Conservation (phyloP, 2,888 invertebrate species). For the Parochlus steinenii region DNA sequence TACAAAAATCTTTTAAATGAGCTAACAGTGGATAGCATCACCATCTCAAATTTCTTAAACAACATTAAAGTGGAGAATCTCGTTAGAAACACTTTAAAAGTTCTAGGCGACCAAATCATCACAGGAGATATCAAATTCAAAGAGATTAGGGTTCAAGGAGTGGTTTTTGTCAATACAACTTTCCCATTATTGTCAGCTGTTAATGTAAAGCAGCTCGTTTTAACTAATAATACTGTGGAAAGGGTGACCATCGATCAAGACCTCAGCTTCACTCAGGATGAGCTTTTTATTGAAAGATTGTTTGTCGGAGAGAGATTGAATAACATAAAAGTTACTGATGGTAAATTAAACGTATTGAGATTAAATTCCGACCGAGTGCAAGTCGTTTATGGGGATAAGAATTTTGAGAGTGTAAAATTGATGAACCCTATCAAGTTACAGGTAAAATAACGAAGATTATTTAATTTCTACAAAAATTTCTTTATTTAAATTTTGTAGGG, state of each 20-base stretch:
- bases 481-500: conserved; percentile 22
- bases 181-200: conserved; percentile 11
- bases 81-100: conserved; percentile 31
- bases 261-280: conserved; percentile 28
- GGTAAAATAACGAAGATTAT: conserved; percentile 3
- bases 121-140: conserved; percentile 19
- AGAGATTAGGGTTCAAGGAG: conserved; percentile 22
- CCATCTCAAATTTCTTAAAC: conserved; percentile 33
- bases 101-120: conserved; percentile 32
- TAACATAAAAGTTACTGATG: conserved; percentile 30
- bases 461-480: conserved; percentile 3
- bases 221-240: conserved; percentile 1
- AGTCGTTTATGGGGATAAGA: conserved; percentile 29
- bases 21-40: conserved; percentile 28
- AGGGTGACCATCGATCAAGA: conserved; percentile 27
- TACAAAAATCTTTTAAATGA: conserved; percentile 12
- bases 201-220: not conserved
- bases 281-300: conserved; percentile 27
- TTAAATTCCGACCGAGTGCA: conserved; percentile 28
- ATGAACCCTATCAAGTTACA: conserved; percentile 28
- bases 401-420: conserved; percentile 30
- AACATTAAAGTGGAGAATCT: conserved; percentile 30
- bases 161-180: conserved; percentile 17
- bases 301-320: conserved; percentile 30
- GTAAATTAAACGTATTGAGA: conserved; percentile 31